These are phyloP conservation scores for Echinops telfairi DNA, from an alignment of 2,113 vertebrate species.

Conservation along the genomic window DNA sequence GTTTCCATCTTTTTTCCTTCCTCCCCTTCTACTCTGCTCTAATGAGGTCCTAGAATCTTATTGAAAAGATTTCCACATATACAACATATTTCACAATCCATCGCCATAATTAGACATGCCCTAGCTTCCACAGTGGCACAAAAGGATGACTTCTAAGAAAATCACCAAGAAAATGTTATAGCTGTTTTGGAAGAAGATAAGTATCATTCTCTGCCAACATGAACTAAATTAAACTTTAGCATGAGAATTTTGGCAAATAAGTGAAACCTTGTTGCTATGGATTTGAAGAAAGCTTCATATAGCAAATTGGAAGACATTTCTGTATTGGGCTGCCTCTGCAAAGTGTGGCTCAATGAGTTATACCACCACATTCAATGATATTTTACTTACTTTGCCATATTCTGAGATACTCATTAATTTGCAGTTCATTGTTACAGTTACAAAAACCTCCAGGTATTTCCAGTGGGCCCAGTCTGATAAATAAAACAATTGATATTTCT, in stretches of 20 bases:
- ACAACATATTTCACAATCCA: background rate
- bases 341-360: constrained; percentile 53
- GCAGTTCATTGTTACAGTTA: constrained; percentile 51
- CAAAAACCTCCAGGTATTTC: constrained; percentile 56
- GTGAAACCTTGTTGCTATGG: constrained; percentile 38
- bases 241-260: constrained; percentile 61
- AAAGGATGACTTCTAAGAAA: constrained; percentile 50
- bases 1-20: background rate
- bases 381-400: constrained; percentile 39
- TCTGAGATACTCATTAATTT: constrained; percentile 54
- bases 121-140: background rate
- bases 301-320: constrained; percentile 60
- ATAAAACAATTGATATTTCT: constrained; percentile 57
- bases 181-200: constrained; percentile 53
- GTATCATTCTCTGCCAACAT: constrained; percentile 54
- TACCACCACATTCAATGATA: constrained; percentile 14
- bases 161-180: constrained; percentile 36
- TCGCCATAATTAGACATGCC: background rate
- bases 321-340: constrained; percentile 30
- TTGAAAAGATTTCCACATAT: background rate
- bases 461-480: constrained; percentile 41
- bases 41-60: background rate
- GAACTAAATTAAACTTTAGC: constrained; percentile 54
- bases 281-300: constrained; percentile 49
- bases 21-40: background rate